Base-by-base conservation (phyloP, 1,140 invertebrate genomes). In the Drosophila athabasca region DNA sequence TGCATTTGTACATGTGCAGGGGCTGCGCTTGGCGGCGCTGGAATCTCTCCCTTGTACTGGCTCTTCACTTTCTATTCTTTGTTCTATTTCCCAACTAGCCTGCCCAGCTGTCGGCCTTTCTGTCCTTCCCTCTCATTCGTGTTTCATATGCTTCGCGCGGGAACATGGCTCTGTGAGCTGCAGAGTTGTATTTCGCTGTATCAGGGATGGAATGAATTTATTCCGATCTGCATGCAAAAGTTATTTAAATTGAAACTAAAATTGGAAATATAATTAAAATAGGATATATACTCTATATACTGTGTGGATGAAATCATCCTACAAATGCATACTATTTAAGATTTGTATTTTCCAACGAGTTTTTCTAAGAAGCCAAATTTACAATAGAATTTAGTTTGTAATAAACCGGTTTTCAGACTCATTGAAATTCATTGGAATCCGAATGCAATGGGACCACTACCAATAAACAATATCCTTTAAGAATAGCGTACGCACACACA, bases 61-160 rank as follows among this genome's bases (percentile, higher is more conserved):
- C 35, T 1, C 35, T 39, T 39, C 11, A 39, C 9, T 39, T 39
- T 39, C 35, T 39, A 39, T 39, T 39, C 35, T 39, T 9, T 43
- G 13, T 58, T 50, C 29, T 77, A 74, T 77, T 69, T 84, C 59
- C 79, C 81, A 84, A 84, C 81, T 84, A 62, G 77, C 35, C 35
- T 9, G 11, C 22, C 67, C 46, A 57, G 48, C 66, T 68, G 67
- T 68, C 24, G 24, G 24, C 24, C 24, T 24, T 0, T 24, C 52
- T 54, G 54, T 49, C 45, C 19, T 39, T 59, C 31, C 19, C 15
- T 62, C 17, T 58, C 66, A 54, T 45, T 57, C 31, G 45, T 44
- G 17, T 55, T 51, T 53, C 51, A 54, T 60, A 19, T 22, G 39
- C 35, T 69, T 79, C 50, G 61, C 79, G 79, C 79, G 79, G 74